Conservation (phyloP, 2,888 invertebrate species). For the Mayetiola destructor region DNA sequence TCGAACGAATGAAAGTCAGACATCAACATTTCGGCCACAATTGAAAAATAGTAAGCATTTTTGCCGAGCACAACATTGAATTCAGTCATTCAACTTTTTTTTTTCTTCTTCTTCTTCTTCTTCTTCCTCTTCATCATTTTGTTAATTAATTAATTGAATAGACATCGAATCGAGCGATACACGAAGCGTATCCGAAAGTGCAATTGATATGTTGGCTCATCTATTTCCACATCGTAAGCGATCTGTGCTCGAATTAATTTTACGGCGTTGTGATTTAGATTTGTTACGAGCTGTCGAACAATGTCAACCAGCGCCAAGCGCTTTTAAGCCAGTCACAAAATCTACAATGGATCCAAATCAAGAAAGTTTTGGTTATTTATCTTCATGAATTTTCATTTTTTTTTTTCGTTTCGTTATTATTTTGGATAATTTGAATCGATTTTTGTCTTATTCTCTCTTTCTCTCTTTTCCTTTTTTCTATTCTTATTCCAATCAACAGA, state of each 20-base stretch:
- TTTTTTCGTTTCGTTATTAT: background rate
- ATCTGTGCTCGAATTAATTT: conserved; percentile 76
- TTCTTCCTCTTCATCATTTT: background rate
- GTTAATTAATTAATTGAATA: background rate
- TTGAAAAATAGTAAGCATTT: conserved; percentile 14
- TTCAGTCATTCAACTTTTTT: background rate
- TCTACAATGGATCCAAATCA: conserved; percentile 19
- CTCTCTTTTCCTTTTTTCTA: background rate
- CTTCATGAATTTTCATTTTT: background rate
- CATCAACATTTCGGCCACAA: background rate
- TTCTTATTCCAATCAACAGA: background rate
- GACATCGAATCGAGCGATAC: background rate
- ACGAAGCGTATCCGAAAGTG: conserved; percentile 48
- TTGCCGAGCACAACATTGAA: conserved; percentile 11
- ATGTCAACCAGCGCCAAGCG: conserved; percentile 25
- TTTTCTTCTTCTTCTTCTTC: background rate
- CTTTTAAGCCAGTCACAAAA: conserved; percentile 19
- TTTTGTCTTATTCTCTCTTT: background rate
- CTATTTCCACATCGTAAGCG: conserved; percentile 82
- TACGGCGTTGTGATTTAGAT: conserved; percentile 85
- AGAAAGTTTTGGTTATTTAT: conserved; percentile 14
- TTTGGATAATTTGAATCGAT: background rate
- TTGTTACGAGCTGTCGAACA: conserved; percentile 45
- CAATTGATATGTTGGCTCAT: conserved; percentile 70
- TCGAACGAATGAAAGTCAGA: conserved; percentile 27